A percentile compares a stretch with the other conserved stretches of the same genome.
Evolutionary conservation across 37 sponge, comb jelly and placozoan genomes (phyloP).

Genomic region (Ephydatia muelleri): DNA sequence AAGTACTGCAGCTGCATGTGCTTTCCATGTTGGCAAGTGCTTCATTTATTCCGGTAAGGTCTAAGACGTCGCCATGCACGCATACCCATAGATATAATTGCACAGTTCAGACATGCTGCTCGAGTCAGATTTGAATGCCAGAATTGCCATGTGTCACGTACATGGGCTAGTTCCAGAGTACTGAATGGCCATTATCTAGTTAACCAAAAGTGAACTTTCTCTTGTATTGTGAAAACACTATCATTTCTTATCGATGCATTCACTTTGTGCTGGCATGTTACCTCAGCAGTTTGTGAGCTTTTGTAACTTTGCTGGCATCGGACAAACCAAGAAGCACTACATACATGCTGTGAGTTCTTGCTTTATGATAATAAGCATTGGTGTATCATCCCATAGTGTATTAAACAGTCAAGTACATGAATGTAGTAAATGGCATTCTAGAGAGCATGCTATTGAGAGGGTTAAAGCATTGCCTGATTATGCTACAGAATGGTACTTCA

Average conservation of each 20-base stretch:
- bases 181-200: slow-evolving; percentile 10
- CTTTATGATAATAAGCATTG: no score
- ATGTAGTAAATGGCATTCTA: no score
- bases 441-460: neutral
- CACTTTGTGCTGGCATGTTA: slow-evolving; percentile 27
- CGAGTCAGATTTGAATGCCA: slow-evolving; percentile 3
- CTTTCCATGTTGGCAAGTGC: neutral
- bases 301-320: neutral
- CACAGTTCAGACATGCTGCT: slow-evolving; percentile 3
- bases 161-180: slow-evolving; percentile 29
- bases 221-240: no score
- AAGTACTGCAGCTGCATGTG: neutral
- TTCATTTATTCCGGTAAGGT: neutral
- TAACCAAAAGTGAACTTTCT: slow-evolving; percentile 12
- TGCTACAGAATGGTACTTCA: neutral
- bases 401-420: no score
- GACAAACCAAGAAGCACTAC: neutral
- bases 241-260: slow-evolving; percentile 21
- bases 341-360: neutral
- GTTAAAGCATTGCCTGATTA: slow-evolving; percentile 15
- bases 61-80: no score
- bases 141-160: neutral
- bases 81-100: no score
- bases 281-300: slow-evolving; percentile 19
- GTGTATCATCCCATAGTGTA: no score